phyloP scores from a whole-genome alignment of 37 sponge, comb jelly and placozoan genomes.

The Dysidea cf. avara region DNA sequence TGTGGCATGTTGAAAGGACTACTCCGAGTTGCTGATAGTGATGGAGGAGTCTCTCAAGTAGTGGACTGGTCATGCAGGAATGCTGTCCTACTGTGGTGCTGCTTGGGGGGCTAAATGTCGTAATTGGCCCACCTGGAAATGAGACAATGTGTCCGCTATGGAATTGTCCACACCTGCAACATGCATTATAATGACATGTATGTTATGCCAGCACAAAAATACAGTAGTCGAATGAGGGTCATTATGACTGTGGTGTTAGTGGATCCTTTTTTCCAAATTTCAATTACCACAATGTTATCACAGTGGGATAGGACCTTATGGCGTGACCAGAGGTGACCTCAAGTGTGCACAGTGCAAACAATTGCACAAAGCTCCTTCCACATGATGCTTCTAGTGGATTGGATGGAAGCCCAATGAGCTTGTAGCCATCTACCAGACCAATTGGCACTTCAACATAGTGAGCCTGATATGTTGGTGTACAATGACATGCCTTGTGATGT shows the following conservation, averaged over 20 bases:
- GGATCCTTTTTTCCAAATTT: background rate
- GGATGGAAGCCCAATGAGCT: constrained; percentile 17
- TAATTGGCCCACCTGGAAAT: background rate
- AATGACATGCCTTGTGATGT: constrained; percentile 6
- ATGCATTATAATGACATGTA: background rate
- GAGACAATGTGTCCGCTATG: constrained; percentile 29
- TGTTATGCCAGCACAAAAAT: constrained; percentile 2
- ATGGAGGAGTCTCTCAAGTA: background rate
- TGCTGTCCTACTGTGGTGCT: background rate
- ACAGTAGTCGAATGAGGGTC: constrained; percentile 20
- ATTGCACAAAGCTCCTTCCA: constrained; percentile 25
- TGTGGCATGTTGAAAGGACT: background rate
- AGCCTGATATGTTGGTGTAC: constrained; percentile 38
- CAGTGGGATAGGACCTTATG: constrained; percentile 3
- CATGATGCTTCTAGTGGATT: background rate
- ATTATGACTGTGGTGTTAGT: constrained; percentile 4
- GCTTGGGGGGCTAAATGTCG: constrained; percentile 15
- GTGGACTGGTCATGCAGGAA: background rate
- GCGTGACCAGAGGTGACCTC: constrained; percentile 7
- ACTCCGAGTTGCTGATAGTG: background rate
- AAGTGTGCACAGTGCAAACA: constrained; percentile 8
- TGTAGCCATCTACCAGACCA: constrained; percentile 26
- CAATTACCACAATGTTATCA: constrained; percentile 17
- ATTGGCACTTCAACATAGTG: constrained; percentile 30
- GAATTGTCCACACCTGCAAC: constrained; percentile 15